These are phyloP conservation scores for Yponomeuta cagnagella DNA, from an alignment of 2,888 invertebrate species.

Conservation along the genomic window DNA sequence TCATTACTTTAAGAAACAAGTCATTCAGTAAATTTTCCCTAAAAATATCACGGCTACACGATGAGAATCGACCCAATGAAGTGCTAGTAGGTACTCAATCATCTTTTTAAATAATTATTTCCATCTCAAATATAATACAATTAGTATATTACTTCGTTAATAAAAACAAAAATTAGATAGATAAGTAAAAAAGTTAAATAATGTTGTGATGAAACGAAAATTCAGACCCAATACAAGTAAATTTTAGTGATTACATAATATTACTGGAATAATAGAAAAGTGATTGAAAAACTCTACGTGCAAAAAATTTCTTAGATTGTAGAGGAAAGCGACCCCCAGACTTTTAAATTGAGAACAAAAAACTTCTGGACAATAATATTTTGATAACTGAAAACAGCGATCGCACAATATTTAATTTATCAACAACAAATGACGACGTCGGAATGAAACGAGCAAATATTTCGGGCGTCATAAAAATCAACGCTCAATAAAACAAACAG, in stretches of 20 bases:
- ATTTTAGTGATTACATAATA: background rate
- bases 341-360: too few relatives aligned
- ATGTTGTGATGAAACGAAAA: background rate
- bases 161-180: too few relatives aligned
- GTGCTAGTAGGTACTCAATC: too few relatives aligned
- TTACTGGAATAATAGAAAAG: background rate
- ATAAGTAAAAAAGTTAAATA: background rate
- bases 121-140: too few relatives aligned
- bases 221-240: background rate
- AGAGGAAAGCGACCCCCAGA: background rate
- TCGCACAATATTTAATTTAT: constrained; percentile 2
- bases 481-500: constrained; percentile 23
- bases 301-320: background rate
- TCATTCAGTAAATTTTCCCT: constrained; percentile 10
- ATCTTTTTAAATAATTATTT: too few relatives aligned
- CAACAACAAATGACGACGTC: constrained; percentile 1
- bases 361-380: too few relatives aligned
- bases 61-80: constrained; percentile 2
- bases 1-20: background rate
- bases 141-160: too few relatives aligned
- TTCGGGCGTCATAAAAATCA: background rate
- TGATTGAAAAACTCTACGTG: background rate
- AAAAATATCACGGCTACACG: constrained; percentile 6
- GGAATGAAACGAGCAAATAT: constrained; percentile 10
- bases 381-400: background rate